phyloP scores from a whole-genome alignment of 2,113 vertebrate genomes.

The Catagonus wagneri region DNA sequence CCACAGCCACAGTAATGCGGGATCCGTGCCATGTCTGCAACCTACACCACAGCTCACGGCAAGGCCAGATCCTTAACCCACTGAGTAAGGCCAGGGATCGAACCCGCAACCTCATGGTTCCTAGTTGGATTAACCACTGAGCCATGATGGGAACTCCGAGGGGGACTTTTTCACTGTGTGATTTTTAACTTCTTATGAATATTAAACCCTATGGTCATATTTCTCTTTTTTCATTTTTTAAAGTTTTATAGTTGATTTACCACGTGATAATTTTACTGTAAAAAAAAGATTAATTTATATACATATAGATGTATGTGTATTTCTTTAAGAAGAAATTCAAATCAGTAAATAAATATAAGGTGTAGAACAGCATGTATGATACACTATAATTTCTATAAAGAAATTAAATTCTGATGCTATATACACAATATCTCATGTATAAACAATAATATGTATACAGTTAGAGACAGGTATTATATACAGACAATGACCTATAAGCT shows the following conservation, averaged over 20 bases:
- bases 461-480: background rate
- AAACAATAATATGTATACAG: background rate
- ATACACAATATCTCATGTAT: background rate
- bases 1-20: too few species aligned
- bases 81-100: too few species aligned
- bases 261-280: too few species aligned
- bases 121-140: too few species aligned
- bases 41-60: too few species aligned
- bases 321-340: background rate
- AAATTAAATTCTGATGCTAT: background rate
- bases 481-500: background rate
- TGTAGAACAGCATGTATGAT: background rate
- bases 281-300: too few species aligned
- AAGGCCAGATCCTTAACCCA: too few species aligned
- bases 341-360: background rate
- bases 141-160: too few species aligned
- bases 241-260: too few species aligned
- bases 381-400: background rate
- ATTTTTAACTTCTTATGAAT: background rate
- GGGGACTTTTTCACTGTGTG: background rate
- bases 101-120: too few species aligned
- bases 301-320: too few species aligned
- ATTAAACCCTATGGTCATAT: background rate
- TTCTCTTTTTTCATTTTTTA: background rate
- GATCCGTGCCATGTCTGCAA: too few species aligned